A percentile compares a stretch with the other conserved stretches of the same genome.
Evolutionary conservation across 2,797 vertebrate species (phyloP).

Genomic region (Nothura maculosa): DNA sequence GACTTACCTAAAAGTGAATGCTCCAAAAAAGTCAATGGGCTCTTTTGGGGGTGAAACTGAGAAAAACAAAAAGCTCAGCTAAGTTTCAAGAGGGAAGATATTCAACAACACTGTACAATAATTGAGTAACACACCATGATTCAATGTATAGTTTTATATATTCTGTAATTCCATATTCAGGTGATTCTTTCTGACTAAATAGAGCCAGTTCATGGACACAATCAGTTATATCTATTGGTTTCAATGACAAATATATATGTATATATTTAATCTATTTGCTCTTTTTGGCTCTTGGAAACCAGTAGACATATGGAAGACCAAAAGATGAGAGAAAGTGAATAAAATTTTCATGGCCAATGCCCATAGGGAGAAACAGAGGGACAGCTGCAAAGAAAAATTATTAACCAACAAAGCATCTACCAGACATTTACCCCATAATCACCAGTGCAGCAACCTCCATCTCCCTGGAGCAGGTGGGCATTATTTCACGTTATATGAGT

Average conservation of each 20-base stretch:
- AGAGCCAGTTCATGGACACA: not conserved
- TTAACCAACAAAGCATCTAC: not conserved
- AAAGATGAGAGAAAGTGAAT: not conserved
- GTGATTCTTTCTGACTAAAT: not conserved
- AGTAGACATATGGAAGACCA: not conserved
- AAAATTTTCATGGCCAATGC: not conserved
- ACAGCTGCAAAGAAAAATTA: not conserved
- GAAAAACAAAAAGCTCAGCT: not conserved
- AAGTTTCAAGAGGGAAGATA: constrained; percentile 9
- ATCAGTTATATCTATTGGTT: not conserved
- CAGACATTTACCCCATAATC: not conserved
- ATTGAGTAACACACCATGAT: constrained; percentile 9
- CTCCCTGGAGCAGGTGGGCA: not conserved
- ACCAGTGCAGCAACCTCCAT: not conserved
- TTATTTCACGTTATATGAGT: not conserved
- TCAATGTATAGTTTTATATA: not conserved
- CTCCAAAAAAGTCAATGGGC: not conserved
- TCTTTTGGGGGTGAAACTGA: not conserved
- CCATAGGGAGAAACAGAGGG: not conserved
- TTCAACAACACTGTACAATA: not conserved
- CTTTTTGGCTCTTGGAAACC: not conserved
- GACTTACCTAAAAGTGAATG: constrained; percentile 2
- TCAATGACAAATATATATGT: not conserved
- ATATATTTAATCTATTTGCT: not conserved
- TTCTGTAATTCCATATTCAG: not conserved